phyloP scores from a whole-genome alignment of 2,888 invertebrate species.

The Rugalucina vietnamica region DNA sequence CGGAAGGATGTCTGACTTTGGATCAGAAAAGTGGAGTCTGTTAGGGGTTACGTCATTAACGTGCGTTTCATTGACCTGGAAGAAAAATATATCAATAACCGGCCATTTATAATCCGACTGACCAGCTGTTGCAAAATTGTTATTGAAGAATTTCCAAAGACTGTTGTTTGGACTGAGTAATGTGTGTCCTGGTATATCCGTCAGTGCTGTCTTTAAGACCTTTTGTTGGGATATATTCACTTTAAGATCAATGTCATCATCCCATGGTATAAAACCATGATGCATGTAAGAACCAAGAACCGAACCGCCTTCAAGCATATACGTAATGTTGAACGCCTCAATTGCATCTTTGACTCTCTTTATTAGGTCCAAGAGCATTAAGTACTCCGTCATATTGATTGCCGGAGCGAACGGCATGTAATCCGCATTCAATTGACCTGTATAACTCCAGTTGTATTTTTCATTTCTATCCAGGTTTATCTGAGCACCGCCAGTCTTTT shows the following conservation, averaged over 20 bases:
- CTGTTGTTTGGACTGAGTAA: not conserved
- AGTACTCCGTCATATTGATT: not conserved
- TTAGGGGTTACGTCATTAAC: not conserved
- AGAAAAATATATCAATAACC: not conserved
- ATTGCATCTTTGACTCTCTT: not conserved
- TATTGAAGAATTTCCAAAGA: not conserved
- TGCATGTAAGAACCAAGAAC: not conserved
- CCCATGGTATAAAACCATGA: not conserved
- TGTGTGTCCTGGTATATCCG: not conserved
- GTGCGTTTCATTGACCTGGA: not conserved
- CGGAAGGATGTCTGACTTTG: not conserved
- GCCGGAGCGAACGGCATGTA: not conserved
- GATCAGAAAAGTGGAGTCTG: not conserved
- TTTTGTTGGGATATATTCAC: not conserved
- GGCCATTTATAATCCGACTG: not conserved
- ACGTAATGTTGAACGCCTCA: not conserved
- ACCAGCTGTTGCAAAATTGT: not conserved
- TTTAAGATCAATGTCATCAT: not conserved
- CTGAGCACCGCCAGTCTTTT: too few species aligned
- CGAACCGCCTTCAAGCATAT: not conserved
- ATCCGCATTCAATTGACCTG: too few species aligned
- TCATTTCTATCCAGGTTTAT: too few species aligned
- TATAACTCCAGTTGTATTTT: too few species aligned
- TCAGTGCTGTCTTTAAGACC: not conserved
- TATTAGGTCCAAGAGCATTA: not conserved